phyloP scores from a whole-genome alignment of 2,797 vertebrate genomes.

The Pseudochirops corinnae region DNA sequence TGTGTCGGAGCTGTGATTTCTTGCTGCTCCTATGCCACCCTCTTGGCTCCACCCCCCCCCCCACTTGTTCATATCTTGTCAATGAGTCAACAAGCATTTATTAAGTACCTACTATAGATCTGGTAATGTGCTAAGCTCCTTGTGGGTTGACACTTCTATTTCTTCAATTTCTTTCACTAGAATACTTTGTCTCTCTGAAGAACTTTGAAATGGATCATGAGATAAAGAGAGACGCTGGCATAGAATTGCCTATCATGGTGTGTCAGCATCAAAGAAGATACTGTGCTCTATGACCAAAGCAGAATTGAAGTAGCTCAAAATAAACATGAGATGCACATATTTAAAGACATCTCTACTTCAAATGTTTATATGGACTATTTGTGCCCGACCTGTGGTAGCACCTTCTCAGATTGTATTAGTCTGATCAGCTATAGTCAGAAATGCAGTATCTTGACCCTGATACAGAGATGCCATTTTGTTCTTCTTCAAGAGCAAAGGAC shows the following conservation, averaged over 20 bases:
- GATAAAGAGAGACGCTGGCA: not conserved
- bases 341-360: not conserved
- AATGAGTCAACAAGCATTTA: not conserved
- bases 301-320: not conserved
- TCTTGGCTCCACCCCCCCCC: too few species aligned
- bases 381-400: not conserved
- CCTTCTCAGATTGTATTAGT: not conserved
- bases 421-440: not conserved
- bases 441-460: not conserved
- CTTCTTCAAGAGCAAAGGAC: not conserved
- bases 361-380: not conserved
- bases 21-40: too few species aligned
- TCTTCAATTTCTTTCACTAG: not conserved
- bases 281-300: not conserved
- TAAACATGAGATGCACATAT: not conserved
- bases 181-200: not conserved
- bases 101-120: not conserved
- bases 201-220: not conserved
- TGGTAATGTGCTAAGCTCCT: not conserved
- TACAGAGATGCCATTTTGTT: not conserved
- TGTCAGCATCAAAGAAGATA: not conserved
- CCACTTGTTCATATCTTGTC: too few species aligned
- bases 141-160: not conserved
- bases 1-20: too few species aligned
- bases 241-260: not conserved